Evolutionary conservation across 2,797 vertebrate species (phyloP).

Genomic region (Odontamblyopus rebecca): DNA sequence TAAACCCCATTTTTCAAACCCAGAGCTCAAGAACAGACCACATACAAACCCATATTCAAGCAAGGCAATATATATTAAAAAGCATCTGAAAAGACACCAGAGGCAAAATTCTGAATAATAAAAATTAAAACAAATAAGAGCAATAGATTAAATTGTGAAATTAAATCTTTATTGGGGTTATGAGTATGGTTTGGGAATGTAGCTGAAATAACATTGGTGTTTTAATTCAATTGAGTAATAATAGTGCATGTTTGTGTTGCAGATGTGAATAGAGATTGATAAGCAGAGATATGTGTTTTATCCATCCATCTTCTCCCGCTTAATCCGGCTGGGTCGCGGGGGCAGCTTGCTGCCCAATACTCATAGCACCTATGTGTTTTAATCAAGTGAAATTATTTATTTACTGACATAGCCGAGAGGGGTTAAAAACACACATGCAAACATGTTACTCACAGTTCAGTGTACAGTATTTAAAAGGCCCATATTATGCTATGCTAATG

Average conservation of each 20-base stretch:
- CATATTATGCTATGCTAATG: too few species aligned
- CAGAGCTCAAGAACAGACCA: too few species aligned
- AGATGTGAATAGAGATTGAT: background rate
- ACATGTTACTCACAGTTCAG: background rate
- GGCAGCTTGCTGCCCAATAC: too few species aligned
- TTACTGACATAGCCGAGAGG: background rate
- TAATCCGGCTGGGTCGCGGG: too few species aligned
- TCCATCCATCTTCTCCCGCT: too few species aligned
- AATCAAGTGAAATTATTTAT: background rate
- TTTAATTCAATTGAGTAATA: background rate
- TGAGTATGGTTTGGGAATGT: background rate
- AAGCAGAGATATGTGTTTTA: background rate
- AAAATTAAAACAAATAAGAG: background rate
- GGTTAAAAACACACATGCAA: background rate
- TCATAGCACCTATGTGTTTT: too few species aligned
- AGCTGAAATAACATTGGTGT: background rate
- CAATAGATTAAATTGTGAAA: background rate
- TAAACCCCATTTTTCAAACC: too few species aligned
- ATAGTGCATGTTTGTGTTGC: background rate
- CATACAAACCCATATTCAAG: too few species aligned
- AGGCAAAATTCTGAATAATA: background rate
- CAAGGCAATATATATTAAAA: background rate
- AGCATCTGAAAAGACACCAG: background rate
- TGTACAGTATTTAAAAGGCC: too few species aligned
- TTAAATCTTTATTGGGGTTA: background rate